Conservation (phyloP, 2,797 vertebrate genomes). For the Pyrocephalus nanus region DNA sequence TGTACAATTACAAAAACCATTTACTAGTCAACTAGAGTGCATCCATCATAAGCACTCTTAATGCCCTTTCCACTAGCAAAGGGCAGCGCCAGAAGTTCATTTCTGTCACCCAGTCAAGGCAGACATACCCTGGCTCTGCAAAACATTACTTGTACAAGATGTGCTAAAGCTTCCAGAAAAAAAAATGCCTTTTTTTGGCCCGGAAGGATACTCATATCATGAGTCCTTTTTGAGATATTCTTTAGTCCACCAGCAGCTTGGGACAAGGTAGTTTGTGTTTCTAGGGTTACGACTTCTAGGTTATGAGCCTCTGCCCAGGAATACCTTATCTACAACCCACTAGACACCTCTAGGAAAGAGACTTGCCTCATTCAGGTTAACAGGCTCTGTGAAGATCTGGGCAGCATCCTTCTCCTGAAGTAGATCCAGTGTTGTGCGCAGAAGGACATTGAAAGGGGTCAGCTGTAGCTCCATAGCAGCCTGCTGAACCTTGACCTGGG, state of each 20-base stretch:
- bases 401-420: constrained; percentile 94
- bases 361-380: constrained; percentile 90
- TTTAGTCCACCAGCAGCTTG: neutral
- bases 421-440: constrained; percentile 91
- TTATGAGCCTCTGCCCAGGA: neutral
- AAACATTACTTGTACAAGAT: neutral
- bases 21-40: constrained; percentile 79
- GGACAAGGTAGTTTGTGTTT: neutral
- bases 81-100: neutral
- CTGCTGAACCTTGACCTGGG: constrained; percentile 92
- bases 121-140: neutral
- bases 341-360: neutral
- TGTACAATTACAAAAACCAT: constrained; percentile 86
- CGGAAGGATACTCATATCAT: neutral
- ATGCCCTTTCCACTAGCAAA: constrained; percentile 41
- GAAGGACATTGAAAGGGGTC: constrained; percentile 88
- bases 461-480: constrained; percentile 91
- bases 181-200: neutral
- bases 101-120: neutral
- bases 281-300: neutral
- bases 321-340: neutral
- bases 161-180: constrained; percentile 1
- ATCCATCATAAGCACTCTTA: constrained; percentile 70
- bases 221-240: neutral
- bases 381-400: constrained; percentile 92